phyloP scores from a whole-genome alignment of 2,113 vertebrate genomes.

The Heterochromis multidens region DNA sequence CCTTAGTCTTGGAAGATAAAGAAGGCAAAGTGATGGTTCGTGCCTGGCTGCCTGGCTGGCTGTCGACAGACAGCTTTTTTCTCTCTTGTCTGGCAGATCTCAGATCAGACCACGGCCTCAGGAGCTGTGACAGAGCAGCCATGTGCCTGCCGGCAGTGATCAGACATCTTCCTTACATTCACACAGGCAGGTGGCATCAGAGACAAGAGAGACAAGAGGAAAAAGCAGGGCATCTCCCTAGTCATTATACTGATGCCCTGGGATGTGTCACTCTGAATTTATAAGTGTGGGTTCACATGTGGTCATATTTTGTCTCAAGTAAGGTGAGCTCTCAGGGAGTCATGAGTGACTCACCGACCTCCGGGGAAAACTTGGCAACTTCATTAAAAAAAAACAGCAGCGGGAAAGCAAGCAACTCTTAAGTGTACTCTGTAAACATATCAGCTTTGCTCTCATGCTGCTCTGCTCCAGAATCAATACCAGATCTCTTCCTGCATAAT shows the following conservation, averaged over 20 bases:
- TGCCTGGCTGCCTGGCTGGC: conserved; percentile 8
- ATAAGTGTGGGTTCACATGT: background rate
- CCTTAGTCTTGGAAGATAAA: conserved; percentile 34
- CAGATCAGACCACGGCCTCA: conserved; percentile 32
- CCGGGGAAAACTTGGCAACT: conserved; percentile 4
- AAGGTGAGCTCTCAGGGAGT: conserved; percentile 17
- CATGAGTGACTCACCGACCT: conserved; percentile 38
- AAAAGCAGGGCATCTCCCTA: background rate
- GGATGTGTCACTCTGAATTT: conserved; percentile 25
- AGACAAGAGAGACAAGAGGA: background rate
- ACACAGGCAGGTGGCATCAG: conserved; percentile 14
- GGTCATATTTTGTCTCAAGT: conserved; percentile 19
- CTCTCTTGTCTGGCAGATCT: conserved; percentile 43
- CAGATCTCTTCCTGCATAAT: background rate
- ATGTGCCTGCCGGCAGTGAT: conserved; percentile 37
- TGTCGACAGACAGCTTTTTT: conserved; percentile 21
- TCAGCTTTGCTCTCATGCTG: background rate
- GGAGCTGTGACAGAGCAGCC: conserved; percentile 28
- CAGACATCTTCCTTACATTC: conserved; percentile 50
- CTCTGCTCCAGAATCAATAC: conserved; percentile 22
- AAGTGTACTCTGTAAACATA: conserved; percentile 6
- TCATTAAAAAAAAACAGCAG: background rate
- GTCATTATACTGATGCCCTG: conserved; percentile 7
- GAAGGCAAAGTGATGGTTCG: conserved; percentile 23
- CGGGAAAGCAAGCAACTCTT: background rate